A percentile compares a stretch with the other conserved stretches of the same genome.
Conservation (phyloP, 2,113 vertebrate species). For the Coreoperca whiteheadi region DNA sequence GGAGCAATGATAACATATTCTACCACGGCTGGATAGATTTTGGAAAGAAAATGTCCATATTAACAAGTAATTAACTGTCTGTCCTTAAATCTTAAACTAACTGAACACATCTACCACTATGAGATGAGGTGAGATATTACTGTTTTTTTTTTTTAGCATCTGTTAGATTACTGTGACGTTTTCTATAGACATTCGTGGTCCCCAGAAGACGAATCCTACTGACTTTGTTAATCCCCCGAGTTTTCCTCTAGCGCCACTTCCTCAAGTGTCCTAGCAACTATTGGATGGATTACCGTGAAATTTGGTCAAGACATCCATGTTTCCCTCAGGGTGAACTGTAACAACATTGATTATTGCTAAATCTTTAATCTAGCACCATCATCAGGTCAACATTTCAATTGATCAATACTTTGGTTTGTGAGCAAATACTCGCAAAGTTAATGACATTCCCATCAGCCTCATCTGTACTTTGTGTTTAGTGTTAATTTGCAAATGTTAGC, state of each 20-base stretch:
- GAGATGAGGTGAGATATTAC: background rate
- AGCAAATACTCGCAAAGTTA: background rate
- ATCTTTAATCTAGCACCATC: background rate
- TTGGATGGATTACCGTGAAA: background rate
- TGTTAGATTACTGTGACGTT: background rate
- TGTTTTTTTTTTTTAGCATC: background rate
- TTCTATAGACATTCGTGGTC: background rate
- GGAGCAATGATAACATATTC: slow-evolving; percentile 37
- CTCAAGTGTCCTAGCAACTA: background rate
- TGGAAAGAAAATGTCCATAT: background rate
- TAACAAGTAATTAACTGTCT: background rate
- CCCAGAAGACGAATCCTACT: background rate
- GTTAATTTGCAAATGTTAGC: background rate
- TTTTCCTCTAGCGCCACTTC: background rate
- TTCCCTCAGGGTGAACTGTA: background rate
- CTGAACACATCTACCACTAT: background rate
- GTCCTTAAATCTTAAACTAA: background rate
- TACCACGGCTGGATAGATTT: background rate
- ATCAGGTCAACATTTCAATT: background rate
- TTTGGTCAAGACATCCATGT: background rate
- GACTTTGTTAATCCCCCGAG: background rate
- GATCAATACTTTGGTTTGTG: background rate
- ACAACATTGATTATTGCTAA: background rate
- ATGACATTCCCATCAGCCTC: background rate
- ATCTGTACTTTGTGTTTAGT: background rate